phyloP scores from a whole-genome alignment of 2,797 vertebrate genomes.

The Discoglossus pictus region DNA sequence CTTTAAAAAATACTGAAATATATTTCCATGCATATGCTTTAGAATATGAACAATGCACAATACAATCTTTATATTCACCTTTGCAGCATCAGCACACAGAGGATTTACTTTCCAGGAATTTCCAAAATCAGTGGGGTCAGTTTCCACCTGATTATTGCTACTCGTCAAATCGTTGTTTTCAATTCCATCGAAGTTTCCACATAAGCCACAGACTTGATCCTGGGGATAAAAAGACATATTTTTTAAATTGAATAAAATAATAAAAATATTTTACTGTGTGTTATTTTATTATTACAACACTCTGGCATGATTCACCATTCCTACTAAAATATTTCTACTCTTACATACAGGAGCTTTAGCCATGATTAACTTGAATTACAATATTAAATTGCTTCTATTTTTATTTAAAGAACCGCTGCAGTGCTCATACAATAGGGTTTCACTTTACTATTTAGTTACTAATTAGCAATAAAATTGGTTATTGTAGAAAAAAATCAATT shows the following conservation, averaged over 20 bases:
- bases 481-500: too few relatives aligned
- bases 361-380: too few relatives aligned
- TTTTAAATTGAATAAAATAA: slow-evolving; percentile 12
- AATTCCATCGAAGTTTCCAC: slow-evolving; percentile 92
- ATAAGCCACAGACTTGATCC: slow-evolving; percentile 90
- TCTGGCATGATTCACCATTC: neutral
- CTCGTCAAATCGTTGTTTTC: slow-evolving; percentile 93
- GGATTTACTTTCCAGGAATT: slow-evolving; percentile 94
- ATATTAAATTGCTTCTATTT: too few relatives aligned
- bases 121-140: slow-evolving; percentile 86
- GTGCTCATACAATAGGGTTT: too few relatives aligned
- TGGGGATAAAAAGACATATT: slow-evolving; percentile 51
- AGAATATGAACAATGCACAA: neutral
- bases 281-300: neutral
- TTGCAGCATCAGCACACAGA: slow-evolving; percentile 83
- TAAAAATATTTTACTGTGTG: slow-evolving; percentile 10
- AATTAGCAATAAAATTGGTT: too few relatives aligned
- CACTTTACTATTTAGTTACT: too few relatives aligned
- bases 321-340: slow-evolving; percentile 1
- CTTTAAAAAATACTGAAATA: too few relatives aligned
- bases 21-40: too few relatives aligned
- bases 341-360: too few relatives aligned
- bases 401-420: too few relatives aligned
- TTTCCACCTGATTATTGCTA: slow-evolving; percentile 91
- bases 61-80: slow-evolving; percentile 66